A percentile compares a stretch with the other conserved stretches of the same genome.
phyloP scores from a whole-genome alignment of 2,113 vertebrate genomes.

The Dinomys branickii region DNA sequence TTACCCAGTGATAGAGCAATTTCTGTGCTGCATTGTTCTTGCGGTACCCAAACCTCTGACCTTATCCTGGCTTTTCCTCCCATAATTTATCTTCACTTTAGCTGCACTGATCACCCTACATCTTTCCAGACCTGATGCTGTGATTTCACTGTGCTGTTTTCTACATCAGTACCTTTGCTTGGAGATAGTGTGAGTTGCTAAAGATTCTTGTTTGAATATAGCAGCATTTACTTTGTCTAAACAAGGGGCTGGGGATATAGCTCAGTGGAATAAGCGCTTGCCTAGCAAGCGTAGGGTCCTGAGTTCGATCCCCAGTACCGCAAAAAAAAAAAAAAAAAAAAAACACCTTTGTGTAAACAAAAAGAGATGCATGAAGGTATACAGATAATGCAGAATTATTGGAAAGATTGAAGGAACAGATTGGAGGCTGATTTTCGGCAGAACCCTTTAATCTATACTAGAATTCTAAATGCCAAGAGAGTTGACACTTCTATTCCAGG shows the following conservation, averaged over 20 bases:
- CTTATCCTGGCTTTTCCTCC: background rate
- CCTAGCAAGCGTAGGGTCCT: too few relatives aligned
- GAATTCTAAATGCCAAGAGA: background rate
- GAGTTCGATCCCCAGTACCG: too few relatives aligned
- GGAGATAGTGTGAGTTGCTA: background rate
- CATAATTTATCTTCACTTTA: background rate
- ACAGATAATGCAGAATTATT: background rate
- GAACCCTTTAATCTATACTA: background rate
- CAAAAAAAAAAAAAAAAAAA: too few relatives aligned
- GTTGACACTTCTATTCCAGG: background rate
- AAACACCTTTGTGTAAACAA: background rate
- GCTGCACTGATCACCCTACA: background rate
- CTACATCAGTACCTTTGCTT: background rate
- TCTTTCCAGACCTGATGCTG: background rate
- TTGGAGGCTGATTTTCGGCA: background rate
- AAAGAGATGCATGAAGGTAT: background rate
- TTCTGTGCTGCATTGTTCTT: background rate
- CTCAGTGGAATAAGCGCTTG: too few relatives aligned
- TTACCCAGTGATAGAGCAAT: background rate
- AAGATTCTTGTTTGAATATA: background rate
- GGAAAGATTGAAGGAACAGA: background rate
- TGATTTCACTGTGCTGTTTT: background rate
- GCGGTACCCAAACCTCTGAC: background rate
- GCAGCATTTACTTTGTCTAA: background rate
- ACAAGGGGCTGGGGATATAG: too few relatives aligned